These are phyloP conservation scores for Penaeus monodon DNA, from an alignment of 2,888 invertebrate species.

Conservation along the genomic window DNA sequence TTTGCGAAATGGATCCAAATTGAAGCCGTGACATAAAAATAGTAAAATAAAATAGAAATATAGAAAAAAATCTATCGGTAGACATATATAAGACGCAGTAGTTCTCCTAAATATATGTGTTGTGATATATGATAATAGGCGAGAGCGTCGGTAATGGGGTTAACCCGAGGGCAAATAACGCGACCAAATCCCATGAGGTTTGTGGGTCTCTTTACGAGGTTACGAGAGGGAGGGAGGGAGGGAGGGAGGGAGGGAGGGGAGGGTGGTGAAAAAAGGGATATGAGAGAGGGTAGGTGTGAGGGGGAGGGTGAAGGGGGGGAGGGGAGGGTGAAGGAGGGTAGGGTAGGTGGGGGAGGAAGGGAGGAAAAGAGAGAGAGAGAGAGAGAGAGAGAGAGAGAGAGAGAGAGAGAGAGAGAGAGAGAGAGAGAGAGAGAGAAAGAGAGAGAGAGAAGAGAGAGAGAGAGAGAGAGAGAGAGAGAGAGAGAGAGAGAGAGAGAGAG, in stretches of 20 bases:
- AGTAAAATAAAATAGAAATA: no score
- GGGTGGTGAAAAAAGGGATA: not conserved
- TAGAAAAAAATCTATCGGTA: no score
- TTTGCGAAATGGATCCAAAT: no score
- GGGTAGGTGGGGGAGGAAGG: slow-evolving; percentile 14
- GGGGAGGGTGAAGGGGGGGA: not conserved
- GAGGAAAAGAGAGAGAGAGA: not conserved
- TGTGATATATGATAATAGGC: no score
- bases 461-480: not conserved
- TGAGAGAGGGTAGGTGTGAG: not conserved
- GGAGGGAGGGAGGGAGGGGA: slow-evolving; percentile 3
- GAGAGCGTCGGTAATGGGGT: no score
- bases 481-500: not conserved
- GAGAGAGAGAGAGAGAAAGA: not conserved
- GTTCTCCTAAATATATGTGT: no score
- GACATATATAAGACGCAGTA: no score
- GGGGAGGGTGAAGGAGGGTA: slow-evolving; percentile 11
- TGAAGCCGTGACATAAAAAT: no score
- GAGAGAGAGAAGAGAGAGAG: not conserved
- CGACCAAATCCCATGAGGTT: no score
- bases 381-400: not conserved
- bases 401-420: not conserved
- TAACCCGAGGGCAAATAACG: no score
- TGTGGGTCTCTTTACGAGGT: not conserved
- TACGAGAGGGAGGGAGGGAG: not conserved